These are phyloP conservation scores for Blastobasis adustella DNA, from an alignment of 2,888 invertebrate genomes.

Conservation along the genomic window DNA sequence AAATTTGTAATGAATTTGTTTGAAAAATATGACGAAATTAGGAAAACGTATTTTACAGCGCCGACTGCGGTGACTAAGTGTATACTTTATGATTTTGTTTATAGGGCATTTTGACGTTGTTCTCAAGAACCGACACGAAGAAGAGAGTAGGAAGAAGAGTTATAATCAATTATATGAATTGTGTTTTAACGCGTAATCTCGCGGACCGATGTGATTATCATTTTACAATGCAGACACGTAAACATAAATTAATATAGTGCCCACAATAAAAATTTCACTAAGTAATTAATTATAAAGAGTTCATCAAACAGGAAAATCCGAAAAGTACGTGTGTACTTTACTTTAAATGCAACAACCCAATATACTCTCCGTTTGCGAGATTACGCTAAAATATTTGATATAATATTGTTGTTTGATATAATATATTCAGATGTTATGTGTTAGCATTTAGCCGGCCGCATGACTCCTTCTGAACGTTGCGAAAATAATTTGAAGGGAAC, in stretches of 20 bases:
- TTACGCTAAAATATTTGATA: slow-evolving; percentile 41
- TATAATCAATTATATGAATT: slow-evolving; percentile 57
- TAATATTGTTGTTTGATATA: slow-evolving; percentile 48
- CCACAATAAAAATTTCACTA: too few species aligned
- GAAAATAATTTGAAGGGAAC: not conserved
- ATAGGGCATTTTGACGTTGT: slow-evolving; percentile 48
- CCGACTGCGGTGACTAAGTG: slow-evolving; percentile 25
- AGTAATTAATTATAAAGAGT: too few species aligned
- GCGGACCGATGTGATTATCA: too few species aligned
- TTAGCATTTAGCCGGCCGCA: slow-evolving; percentile 11
- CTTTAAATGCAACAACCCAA: too few species aligned
- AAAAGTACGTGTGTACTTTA: too few species aligned
- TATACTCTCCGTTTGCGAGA: slow-evolving; percentile 32
- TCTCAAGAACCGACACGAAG: too few species aligned
- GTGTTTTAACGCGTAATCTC: slow-evolving; percentile 38
- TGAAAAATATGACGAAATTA: slow-evolving; percentile 35
- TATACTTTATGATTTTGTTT: slow-evolving; percentile 52
- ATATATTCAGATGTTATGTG: slow-evolving; percentile 35
- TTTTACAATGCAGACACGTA: too few species aligned
- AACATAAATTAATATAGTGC: too few species aligned
- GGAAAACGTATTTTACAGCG: slow-evolving; percentile 17
- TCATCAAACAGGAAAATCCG: too few species aligned
- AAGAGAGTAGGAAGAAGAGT: too few species aligned
- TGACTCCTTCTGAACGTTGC: not conserved
- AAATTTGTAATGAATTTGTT: slow-evolving; percentile 62